Evolutionary conservation across 2,113 vertebrate species (phyloP), one percentile per base, ranked within the genome.

Genomic region (Mirza zaza): DNA sequence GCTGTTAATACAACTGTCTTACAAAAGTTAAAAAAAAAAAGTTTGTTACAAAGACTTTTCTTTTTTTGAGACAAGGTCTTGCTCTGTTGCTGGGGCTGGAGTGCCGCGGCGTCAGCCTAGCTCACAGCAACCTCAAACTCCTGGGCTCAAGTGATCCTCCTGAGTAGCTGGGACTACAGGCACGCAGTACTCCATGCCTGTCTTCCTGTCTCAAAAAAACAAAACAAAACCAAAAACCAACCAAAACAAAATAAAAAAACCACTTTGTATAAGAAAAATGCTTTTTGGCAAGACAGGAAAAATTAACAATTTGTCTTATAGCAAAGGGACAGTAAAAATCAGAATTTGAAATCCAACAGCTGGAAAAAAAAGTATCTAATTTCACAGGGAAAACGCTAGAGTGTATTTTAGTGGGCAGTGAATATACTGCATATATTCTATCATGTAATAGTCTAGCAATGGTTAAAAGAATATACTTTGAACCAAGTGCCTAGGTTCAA

Each of bases 311-410:
- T 80, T 92, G 36, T 90, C 20, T 42, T 88, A 23, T 42, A 65
- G 75, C 45, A 87, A 45, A 91, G 29, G 87, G 29, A 89, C 2
- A n/a, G 83, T 82, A 57, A 88, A 77, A 86, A 89, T 77, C 48
- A 88, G 73, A 88, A 76, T 48, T 32, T 92, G 80, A 85, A 97
- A 67, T 70, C n/a, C 36, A 97, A 39, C 12, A 94, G 29, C 48
- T 80, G 7, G 42, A 76, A 57, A 71, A 87, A 91, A 52, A 82
- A 67, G 23, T 3, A 48, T 18, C 34, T 59, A 65, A 57, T 59
- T 80, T 87, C 57, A 42, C 8, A 39, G 21, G 34, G 29, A 61
- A 91, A 81, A 70, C 13, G 34, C n/a, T 73, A 12, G 3, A 68
- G 18, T 91, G 0, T 85, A 79, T 48, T 87, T 94, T 6, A 79